Base-by-base conservation (phyloP, 23 tunicate species). In the Botrylloides violaceus region DNA sequence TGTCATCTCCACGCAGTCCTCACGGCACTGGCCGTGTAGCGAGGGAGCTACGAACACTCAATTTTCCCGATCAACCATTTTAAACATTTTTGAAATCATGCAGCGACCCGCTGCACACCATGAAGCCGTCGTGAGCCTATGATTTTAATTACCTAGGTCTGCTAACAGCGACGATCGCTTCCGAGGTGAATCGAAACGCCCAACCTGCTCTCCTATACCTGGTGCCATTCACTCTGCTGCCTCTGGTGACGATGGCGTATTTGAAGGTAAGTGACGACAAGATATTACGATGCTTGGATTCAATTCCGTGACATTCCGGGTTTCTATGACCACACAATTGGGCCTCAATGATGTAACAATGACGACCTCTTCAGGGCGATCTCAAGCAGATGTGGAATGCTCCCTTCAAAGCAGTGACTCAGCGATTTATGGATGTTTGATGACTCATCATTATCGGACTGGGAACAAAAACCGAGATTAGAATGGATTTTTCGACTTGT, bases 361-460 rank as follows among this genome's bases (percentile, higher is more conserved):
- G 26, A 15, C 65, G 25, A 24, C 59, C 6, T 2, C 59, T 68
- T 0, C 74, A 90, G 97, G 97, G 97, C 15, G 97, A 90, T 65
- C 47, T 90, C 71, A 90, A 90, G 78, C 97, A 90, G 62, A 90
- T 90, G 97, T 90, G 97, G 97, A 90, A 83, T 43, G 59, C 97
- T 47, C 97, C 97, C 2, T 90, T 90, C 76, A 88, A 88, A 77
- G 85, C 88, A 5, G 80, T 83, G 64, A 90, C 85, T 66, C 89
- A 90, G 57, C 97, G 97, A 15, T 90, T 83, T 49, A 82, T 88
- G 70, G 96, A 87, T 4, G 96, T 87, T 32, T 87, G 94, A 86
- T 57, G 38, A 47, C 9, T 43, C 53, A 15, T n/a, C n/a, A n/a
- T n/a, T n/a, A n/a, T n/a, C n/a, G n/a, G n/a, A n/a, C n/a, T n/a